Percentiles rank a stretch among this genome's conserved stretches.
phyloP scores from a whole-genome alignment of 2,888 invertebrate species.

The Nyleta sp. region DNA sequence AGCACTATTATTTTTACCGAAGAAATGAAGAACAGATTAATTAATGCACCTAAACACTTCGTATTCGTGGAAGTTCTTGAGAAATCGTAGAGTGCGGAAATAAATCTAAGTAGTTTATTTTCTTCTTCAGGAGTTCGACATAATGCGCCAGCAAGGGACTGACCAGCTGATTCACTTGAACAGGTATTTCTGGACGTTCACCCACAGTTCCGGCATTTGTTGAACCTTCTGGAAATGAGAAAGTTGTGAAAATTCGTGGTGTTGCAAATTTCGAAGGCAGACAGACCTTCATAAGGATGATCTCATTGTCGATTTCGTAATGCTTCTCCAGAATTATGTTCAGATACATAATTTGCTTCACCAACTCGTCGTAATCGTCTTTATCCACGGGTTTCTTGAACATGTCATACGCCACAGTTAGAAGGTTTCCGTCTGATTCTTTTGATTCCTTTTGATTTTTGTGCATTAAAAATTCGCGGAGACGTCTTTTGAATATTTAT shows the following conservation, averaged over 20 bases:
- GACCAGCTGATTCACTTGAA: conserved; percentile 92
- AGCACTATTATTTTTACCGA: too few relatives aligned
- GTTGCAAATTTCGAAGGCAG: conserved; percentile 2
- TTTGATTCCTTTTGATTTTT: too few relatives aligned
- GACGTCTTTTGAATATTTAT: too few relatives aligned
- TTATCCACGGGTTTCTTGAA: too few relatives aligned
- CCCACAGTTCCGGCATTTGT: conserved; percentile 94
- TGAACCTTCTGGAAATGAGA: neutral
- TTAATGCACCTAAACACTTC: conserved; percentile 81
- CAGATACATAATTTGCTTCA: conserved; percentile 92
- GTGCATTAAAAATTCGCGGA: too few relatives aligned
- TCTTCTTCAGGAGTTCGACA: conserved; percentile 92
- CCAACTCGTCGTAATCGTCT: conserved; percentile 94
- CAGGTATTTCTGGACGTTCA: conserved; percentile 92
- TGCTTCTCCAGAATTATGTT: conserved; percentile 91
- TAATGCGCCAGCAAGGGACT: conserved; percentile 95
- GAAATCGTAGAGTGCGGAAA: conserved; percentile 89
- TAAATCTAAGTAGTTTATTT: conserved; percentile 91
- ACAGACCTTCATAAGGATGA: conserved; percentile 89
- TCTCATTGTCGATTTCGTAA: conserved; percentile 92
- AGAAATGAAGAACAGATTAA: neutral
- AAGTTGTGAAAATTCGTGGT: neutral
- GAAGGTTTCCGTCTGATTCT: too few relatives aligned
- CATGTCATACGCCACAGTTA: too few relatives aligned
- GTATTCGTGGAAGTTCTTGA: conserved; percentile 87